phyloP scores from a whole-genome alignment of 2,888 invertebrate genomes.

The Dryadula phaetusa region DNA sequence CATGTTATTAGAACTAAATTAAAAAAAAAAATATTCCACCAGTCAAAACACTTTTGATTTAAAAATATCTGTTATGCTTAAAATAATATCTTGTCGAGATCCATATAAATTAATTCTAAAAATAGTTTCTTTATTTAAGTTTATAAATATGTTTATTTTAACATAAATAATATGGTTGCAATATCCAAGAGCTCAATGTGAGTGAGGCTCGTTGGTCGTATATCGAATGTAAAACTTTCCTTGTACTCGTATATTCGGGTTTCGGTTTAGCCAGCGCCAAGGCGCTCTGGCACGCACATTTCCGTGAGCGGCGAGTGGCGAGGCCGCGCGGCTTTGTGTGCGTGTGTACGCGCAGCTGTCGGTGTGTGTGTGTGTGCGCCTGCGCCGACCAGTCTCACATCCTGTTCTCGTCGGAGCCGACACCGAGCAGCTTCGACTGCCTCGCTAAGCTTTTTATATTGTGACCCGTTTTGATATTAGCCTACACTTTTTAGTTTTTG shows the following conservation, averaged over 20 bases:
- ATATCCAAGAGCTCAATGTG: slow-evolving; percentile 4
- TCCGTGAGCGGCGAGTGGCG: slow-evolving; percentile 77
- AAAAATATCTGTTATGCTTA: not conserved
- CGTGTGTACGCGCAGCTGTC: slow-evolving; percentile 51
- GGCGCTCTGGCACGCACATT: slow-evolving; percentile 74
- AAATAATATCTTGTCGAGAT: not conserved
- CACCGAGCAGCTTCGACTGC: slow-evolving; percentile 70
- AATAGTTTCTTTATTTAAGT: slow-evolving; percentile 6
- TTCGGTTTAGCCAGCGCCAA: slow-evolving; percentile 52
- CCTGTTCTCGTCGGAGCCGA: slow-evolving; percentile 81
- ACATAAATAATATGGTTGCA: not conserved
- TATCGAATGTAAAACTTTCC: slow-evolving; percentile 39
- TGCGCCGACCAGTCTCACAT: slow-evolving; percentile 82
- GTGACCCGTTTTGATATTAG: slow-evolving; percentile 51
- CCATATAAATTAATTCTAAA: slow-evolving; percentile 4
- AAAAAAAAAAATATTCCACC: not conserved
- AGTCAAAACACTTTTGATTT: not conserved
- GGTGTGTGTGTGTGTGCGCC: slow-evolving; percentile 42
- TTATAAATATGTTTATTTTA: not conserved
- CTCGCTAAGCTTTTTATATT: slow-evolving; percentile 81
- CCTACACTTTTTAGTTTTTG: slow-evolving; percentile 39
- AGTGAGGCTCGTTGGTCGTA: slow-evolving; percentile 4
- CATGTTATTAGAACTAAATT: not conserved
- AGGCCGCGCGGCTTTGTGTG: slow-evolving; percentile 72
- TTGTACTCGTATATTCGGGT: slow-evolving; percentile 47